Evolutionary conservation across 2,113 vertebrate species (phyloP), one percentile per base, ranked within the genome.

Genomic region (Microcebus lehilahytsara): DNA sequence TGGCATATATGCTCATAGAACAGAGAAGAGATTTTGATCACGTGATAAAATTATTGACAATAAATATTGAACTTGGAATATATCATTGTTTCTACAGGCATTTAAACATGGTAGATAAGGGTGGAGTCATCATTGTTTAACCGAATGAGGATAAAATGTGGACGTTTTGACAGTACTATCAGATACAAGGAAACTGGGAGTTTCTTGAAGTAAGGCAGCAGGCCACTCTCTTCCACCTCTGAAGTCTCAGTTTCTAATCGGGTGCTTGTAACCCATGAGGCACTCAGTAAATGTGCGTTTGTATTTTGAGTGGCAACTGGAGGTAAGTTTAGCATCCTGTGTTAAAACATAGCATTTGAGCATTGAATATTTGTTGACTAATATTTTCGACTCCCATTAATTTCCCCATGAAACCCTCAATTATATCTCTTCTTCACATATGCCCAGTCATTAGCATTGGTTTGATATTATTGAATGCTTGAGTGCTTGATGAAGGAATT

Each of bases 191-290:
- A 56, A 91, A 72, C 17, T 80, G 14, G 1, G 6, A 64, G 2
- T 56, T 94, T 40, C 40, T 22, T 32, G 32, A 93, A 64, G 17
- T 71, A 11, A 75, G 9, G 4, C 2, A 46, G 3, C 16, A 71
- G 7, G 0, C 87, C 6, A 17, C 17, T n/a, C 25, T 40, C n/a
- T 23, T 20, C 51, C 53, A n/a, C 22, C 11, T 60, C 58, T 60
- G 42, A 85, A 10, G 64, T 85, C 53, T 30, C 40, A 51, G 30
- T 19, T n/a, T 14, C 42, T 32, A 11, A 3, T 30, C 37, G 6
- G 7, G 23, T 9, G 0, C 25, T 14, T 72, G 17, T 9, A 8
- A 78, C 0, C 2, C 1, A 72, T 19, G 4, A 79, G 9, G 2
- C 6, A 3, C 17, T 51, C 40, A 17, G 1, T 42, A 53, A 77